Base-by-base conservation (phyloP, 2,797 vertebrate species). In the Cryptoblepharus egeriae region DNA sequence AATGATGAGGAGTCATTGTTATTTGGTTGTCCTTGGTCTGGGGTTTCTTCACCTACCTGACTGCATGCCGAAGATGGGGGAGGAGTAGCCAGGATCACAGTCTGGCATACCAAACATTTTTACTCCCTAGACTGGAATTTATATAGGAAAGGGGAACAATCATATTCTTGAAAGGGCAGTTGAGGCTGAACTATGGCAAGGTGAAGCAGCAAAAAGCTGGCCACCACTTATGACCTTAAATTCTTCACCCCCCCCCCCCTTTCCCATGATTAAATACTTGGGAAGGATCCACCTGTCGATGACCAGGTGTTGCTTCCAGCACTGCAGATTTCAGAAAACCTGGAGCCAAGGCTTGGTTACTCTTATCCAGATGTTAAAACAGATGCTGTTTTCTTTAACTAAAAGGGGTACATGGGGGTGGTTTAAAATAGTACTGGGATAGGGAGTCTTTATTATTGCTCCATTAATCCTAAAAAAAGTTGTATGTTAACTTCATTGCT, bases 321-420 rank as follows among this genome's bases (percentile, higher is more conserved):
- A 18, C 5, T 2, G 24, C 1, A 22, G 61, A 10, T 65, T 30
- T 24, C 20, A 2, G 7, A 45, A 32, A 55, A 71, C 35, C 5
- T 30, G 63, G 35, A 82, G 80, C 42, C 37, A 15, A 18, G 37
- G 13, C 63, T 11, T 60, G 15, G 12, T 45, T 8, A 7, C 55
- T 32, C 26, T 22, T 18, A 2, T 22, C 60, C 82, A 83, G 82
- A 73, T 83, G 82, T 58, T 73, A 37, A n/a, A 28, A 30, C 82
- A 83, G 69, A 72, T 83, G 82, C 77, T 63, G 16, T 57, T 45
- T 37, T 22, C 8, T 57, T 57, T 57, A 18, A 3, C 3, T 4
- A 6, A 77, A 77, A 32, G 28, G 37, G 37, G 26, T 12, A n/a
- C n/a, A n/a, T n/a, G 49, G 57, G 35, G 30, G 26, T 6, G 28